Evolutionary conservation across 2,113 vertebrate species (phyloP).

Genomic region (Albula glossodonta): DNA sequence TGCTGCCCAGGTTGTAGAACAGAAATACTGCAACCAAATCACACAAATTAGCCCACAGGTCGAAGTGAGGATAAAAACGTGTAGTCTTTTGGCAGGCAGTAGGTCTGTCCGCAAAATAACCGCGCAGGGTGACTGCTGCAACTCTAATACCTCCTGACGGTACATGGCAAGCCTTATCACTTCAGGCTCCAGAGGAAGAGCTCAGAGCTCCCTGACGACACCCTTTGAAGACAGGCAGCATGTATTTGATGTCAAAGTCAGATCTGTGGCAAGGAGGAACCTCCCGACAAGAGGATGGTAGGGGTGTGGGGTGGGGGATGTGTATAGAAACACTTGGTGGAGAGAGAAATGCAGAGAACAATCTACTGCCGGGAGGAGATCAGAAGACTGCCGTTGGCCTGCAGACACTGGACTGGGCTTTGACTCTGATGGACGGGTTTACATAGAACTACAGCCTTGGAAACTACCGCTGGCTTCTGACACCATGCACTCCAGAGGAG

Average conservation of each 20-base stretch:
- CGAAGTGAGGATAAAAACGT: constrained; percentile 46
- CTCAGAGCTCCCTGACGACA: background rate
- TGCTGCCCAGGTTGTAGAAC: constrained; percentile 13
- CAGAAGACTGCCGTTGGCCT: constrained; percentile 7
- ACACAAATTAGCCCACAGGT: constrained; percentile 38
- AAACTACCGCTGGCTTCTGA: background rate
- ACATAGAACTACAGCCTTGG: background rate
- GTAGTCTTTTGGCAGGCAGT: constrained; percentile 57
- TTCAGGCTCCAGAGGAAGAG: constrained; percentile 31
- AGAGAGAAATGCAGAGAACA: background rate
- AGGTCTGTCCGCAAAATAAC: constrained; percentile 40
- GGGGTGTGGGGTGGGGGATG: background rate
- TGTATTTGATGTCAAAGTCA: constrained; percentile 20
- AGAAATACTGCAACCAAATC: constrained; percentile 36
- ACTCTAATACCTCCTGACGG: constrained; percentile 40
- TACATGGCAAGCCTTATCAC: constrained; percentile 43
- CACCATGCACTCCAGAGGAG: background rate
- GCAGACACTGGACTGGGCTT: background rate
- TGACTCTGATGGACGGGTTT: constrained; percentile 6
- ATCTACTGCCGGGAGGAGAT: constrained; percentile 5
- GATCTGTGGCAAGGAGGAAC: background rate
- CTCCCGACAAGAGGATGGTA: constrained; percentile 2
- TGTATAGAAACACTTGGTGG: background rate
- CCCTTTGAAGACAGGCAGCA: constrained; percentile 47
- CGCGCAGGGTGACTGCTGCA: constrained; percentile 53